Conservation (phyloP, 1,140 invertebrate species). For the Mycetomoellerius zeteki region DNA sequence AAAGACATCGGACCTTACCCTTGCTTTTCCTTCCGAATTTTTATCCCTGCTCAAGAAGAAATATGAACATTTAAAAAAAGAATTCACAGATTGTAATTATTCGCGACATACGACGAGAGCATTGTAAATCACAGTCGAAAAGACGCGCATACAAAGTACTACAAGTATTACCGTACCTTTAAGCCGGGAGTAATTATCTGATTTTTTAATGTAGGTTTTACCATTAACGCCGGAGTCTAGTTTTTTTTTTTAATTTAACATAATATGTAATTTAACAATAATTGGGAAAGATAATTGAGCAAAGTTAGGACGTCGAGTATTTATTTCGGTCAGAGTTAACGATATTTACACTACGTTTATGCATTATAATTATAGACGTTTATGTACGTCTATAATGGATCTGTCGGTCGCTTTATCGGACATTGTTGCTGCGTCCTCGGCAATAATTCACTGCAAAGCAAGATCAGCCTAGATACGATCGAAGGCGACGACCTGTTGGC, state of each 20-base stretch:
- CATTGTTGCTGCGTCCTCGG: slow-evolving; percentile 74
- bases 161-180: no score
- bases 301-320: slow-evolving; percentile 14
- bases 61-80: slow-evolving; percentile 3
- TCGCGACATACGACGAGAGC: not conserved
- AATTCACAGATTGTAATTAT: not conserved
- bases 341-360: slow-evolving; percentile 6
- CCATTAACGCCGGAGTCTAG: no score
- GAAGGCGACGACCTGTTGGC: slow-evolving; percentile 82
- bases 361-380: slow-evolving; percentile 10
- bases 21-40: not conserved
- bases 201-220: no score
- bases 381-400: not conserved
- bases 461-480: slow-evolving; percentile 80
- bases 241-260: not conserved
- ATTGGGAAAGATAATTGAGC: not conserved
- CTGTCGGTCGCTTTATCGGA: slow-evolving; percentile 71
- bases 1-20: slow-evolving; percentile 4
- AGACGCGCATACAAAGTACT: not conserved
- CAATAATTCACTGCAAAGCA: slow-evolving; percentile 82
- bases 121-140: not conserved
- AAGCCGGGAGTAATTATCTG: no score
- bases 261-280: slow-evolving; percentile 5
- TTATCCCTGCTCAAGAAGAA: not conserved
- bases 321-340: not conserved